These are phyloP conservation scores for Chymomyza amoena DNA, from an alignment of 2,888 invertebrate genomes.

Conservation along the genomic window DNA sequence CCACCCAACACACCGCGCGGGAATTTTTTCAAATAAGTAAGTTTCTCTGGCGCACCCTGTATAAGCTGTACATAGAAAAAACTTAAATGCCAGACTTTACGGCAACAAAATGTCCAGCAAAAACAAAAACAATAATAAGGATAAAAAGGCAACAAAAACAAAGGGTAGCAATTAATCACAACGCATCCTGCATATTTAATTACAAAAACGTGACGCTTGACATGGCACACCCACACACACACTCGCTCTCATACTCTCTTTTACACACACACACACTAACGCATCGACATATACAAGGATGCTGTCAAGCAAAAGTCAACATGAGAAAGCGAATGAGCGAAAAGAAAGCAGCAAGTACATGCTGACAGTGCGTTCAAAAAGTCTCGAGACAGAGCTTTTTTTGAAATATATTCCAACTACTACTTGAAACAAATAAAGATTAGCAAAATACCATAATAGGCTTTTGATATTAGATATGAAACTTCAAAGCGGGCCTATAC, in stretches of 20 bases:
- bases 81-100: neutral
- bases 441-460: no score
- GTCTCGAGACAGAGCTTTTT: no score
- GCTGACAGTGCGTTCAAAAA: neutral
- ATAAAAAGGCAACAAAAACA: slow-evolving; percentile 41
- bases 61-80: neutral
- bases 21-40: no score
- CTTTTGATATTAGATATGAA: no score
- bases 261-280: neutral
- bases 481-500: no score
- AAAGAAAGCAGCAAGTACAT: neutral
- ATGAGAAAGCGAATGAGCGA: neutral
- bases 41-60: no score
- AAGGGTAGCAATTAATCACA: slow-evolving; percentile 53
- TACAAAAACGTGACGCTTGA: slow-evolving; percentile 65
- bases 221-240: neutral
- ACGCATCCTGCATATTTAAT: slow-evolving; percentile 71
- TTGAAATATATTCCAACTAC: no score
- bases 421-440: no score
- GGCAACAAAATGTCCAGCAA: neutral
- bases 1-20: no score
- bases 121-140: slow-evolving; percentile 35
- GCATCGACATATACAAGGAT: neutral
- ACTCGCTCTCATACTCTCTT: neutral
- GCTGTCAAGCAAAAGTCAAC: neutral